Evolutionary conservation across 2,888 invertebrate genomes (phyloP).

Genomic region (Ephialtes manifestator): DNA sequence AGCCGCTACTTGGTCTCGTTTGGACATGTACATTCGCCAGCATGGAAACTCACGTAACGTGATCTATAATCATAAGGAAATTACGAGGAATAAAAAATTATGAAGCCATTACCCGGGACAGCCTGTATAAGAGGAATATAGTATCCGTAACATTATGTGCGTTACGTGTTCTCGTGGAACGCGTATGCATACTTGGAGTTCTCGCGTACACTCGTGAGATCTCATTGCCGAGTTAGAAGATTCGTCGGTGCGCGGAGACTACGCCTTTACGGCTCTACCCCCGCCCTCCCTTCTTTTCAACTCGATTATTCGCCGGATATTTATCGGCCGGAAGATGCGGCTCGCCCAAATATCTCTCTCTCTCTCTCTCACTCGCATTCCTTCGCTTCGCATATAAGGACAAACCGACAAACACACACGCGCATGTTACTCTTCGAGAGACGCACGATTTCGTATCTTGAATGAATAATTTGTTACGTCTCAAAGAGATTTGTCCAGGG

Average conservation of each 20-base stretch:
- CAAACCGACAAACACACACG: constrained; percentile 56
- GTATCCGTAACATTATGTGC: constrained; percentile 53
- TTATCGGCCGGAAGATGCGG: constrained; percentile 72
- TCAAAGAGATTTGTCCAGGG: constrained; percentile 46
- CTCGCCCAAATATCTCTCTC: constrained; percentile 66
- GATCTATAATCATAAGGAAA: constrained; percentile 68
- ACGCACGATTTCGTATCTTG: constrained; percentile 61
- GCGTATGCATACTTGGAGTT: constrained; percentile 48
- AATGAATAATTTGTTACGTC: constrained; percentile 55
- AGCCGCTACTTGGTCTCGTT: not conserved
- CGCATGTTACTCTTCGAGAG: constrained; percentile 42
- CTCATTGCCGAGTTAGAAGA: constrained; percentile 4
- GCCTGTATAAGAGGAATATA: constrained; percentile 12
- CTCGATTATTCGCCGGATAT: constrained; percentile 66
- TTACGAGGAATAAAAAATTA: constrained; percentile 57
- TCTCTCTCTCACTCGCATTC: constrained; percentile 28
- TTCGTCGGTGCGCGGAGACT: constrained; percentile 1
- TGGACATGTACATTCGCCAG: constrained; percentile 40
- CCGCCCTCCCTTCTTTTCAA: not conserved
- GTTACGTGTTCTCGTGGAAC: constrained; percentile 64
- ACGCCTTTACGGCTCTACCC: constrained; percentile 14
- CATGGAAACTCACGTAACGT: constrained; percentile 51
- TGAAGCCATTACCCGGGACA: constrained; percentile 46
- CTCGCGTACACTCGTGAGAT: constrained; percentile 46
- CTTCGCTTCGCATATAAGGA: constrained; percentile 54